Percentiles rank a stretch among this genome's conserved stretches.
These are phyloP conservation scores for Flexamia atlantica DNA, from an alignment of 2,888 invertebrate genomes.

Conservation along the genomic window DNA sequence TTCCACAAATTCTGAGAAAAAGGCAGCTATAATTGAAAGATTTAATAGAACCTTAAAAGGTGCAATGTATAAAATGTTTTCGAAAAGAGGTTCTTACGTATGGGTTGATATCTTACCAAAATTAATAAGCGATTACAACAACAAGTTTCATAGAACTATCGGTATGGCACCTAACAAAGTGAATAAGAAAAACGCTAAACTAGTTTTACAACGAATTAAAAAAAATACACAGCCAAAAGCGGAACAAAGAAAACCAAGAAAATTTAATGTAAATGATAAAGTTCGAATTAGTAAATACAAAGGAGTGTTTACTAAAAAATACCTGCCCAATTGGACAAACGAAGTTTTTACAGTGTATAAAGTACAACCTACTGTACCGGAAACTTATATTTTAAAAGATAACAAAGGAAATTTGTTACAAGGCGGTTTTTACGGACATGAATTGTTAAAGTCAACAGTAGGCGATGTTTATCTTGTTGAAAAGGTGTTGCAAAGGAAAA, in stretches of 20 bases:
- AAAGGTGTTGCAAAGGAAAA: conserved; percentile 50
- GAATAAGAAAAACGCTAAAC: conserved; percentile 6
- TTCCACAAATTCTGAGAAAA: conserved; percentile 53
- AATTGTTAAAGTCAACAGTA: conserved; percentile 13
- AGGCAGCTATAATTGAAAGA: conserved; percentile 53
- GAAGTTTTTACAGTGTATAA: conserved; percentile 37
- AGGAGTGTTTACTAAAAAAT: conserved; percentile 28
- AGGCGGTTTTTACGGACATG: conserved; percentile 56
- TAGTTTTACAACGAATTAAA: conserved; percentile 13
- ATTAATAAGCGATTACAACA: conserved; percentile 36
- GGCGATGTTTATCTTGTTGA: conserved; percentile 56
- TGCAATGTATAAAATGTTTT: conserved; percentile 42
- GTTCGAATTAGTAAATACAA: conserved; percentile 58
- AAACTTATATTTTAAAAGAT: conserved; percentile 41
- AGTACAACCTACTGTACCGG: conserved; percentile 55
- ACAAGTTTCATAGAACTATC: conserved; percentile 54
- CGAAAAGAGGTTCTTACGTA: conserved; percentile 20
- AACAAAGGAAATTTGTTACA: conserved; percentile 33
- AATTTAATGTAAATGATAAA: conserved; percentile 43
- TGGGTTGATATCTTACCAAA: conserved; percentile 48
- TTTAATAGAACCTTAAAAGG: conserved; percentile 56
- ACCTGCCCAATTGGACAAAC: conserved; percentile 45
- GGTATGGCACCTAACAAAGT: conserved; percentile 54
- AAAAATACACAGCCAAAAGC: conserved; percentile 12
- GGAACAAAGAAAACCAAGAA: not conserved